phyloP scores from a whole-genome alignment of 2,888 invertebrate genomes.

The Drosophila buzzatii region DNA sequence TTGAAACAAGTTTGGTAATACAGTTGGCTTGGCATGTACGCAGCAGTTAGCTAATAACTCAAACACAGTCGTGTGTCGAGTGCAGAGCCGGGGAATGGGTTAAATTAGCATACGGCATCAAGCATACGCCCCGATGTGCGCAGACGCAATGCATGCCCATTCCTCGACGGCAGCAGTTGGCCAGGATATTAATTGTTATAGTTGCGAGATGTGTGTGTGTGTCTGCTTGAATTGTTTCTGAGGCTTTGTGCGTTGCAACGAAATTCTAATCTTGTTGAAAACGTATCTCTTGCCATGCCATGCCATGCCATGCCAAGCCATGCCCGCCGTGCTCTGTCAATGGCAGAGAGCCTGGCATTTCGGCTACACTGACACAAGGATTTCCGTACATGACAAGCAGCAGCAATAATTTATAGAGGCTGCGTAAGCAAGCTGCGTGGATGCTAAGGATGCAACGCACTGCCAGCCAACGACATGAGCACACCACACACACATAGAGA shows the following conservation, averaged over 20 bases:
- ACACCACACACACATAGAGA: constrained; percentile 19
- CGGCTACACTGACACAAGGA: constrained; percentile 82
- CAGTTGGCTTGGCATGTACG: constrained; percentile 17
- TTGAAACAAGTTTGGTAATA: constrained; percentile 18
- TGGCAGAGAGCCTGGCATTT: constrained; percentile 63
- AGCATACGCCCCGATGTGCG: constrained; percentile 70
- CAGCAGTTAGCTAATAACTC: constrained; percentile 59
- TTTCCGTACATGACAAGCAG: constrained; percentile 83
- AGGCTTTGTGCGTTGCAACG: constrained; percentile 76
- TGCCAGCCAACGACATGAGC: constrained; percentile 40
- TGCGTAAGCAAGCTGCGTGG: constrained; percentile 74
- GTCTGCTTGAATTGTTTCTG: constrained; percentile 79
- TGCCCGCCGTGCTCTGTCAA: constrained; percentile 58
- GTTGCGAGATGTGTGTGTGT: constrained; percentile 76
- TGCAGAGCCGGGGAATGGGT: constrained; percentile 34
- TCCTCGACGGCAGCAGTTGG: constrained; percentile 45
- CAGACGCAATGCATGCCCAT: constrained; percentile 42
- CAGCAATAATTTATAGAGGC: constrained; percentile 83
- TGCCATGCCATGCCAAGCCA: constrained; percentile 34
- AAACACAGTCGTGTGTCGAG: constrained; percentile 51
- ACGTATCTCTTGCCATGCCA: constrained; percentile 63
- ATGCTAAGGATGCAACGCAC: constrained; percentile 55
- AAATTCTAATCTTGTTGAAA: constrained; percentile 82
- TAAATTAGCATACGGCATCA: constrained; percentile 72
- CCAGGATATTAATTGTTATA: constrained; percentile 79